Percentiles rank a stretch among this genome's conserved stretches.
These are phyloP conservation scores for Dendropsophus ebraccatus DNA, from an alignment of 2,113 vertebrate species.

Conservation along the genomic window DNA sequence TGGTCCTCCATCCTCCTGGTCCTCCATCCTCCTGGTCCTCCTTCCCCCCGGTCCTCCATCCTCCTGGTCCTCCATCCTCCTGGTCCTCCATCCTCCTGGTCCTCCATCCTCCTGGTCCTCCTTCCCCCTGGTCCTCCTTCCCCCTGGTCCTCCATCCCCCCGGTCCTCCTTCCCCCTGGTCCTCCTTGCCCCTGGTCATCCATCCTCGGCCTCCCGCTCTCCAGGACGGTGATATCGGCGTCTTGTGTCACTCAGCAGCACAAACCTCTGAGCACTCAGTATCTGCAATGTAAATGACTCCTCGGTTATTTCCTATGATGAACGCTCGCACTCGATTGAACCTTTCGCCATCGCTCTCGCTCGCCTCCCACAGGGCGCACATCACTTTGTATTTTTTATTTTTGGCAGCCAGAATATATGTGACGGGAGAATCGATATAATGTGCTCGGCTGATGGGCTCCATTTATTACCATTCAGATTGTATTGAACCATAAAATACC, in stretches of 20 bases:
- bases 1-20: too few species aligned
- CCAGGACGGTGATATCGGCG: not conserved
- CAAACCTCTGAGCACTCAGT: not conserved
- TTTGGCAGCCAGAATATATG: constrained; percentile 10
- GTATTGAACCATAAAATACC: not conserved
- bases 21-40: too few species aligned
- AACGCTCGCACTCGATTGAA: not conserved
- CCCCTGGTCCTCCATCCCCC: too few species aligned
- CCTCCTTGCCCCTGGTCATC: too few species aligned
- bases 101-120: too few species aligned
- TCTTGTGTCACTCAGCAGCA: not conserved
- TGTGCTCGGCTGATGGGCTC: not conserved
- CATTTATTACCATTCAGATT: constrained; percentile 38
- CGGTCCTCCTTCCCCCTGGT: too few species aligned
- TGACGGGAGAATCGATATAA: constrained; percentile 31
- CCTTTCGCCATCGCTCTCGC: constrained; percentile 16
- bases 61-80: too few species aligned
- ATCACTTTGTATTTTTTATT: constrained; percentile 30
- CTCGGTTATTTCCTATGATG: not conserved
- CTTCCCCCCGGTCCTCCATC: too few species aligned
- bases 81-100: too few species aligned
- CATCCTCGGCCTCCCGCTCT: not conserved
- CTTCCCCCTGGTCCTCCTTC: too few species aligned
- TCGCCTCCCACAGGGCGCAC: not conserved
- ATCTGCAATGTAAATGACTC: not conserved